Evolutionary conservation across 2,888 invertebrate species (phyloP).

Genomic region (Melieria omissa): DNA sequence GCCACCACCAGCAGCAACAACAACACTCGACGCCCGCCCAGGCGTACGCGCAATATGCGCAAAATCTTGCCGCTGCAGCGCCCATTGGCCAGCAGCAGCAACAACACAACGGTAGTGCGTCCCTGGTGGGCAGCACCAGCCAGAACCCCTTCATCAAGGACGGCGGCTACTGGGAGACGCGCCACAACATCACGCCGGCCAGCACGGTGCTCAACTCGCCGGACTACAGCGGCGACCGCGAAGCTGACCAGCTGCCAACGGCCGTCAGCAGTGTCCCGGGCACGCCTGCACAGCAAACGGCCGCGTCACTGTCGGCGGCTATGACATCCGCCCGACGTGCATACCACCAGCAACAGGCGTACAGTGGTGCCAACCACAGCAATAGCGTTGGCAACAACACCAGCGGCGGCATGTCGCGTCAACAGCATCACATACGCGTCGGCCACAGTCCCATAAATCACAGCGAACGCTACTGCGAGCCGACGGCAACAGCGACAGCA

Average conservation of each 20-base stretch:
- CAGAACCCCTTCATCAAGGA: slow-evolving; percentile 64
- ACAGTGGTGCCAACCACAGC: slow-evolving; percentile 28
- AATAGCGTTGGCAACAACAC: slow-evolving; percentile 37
- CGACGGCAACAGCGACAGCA: slow-evolving; percentile 13
- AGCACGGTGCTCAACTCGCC: slow-evolving; percentile 66
- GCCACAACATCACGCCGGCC: slow-evolving; percentile 52
- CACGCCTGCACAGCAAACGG: slow-evolving; percentile 54
- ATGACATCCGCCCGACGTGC: slow-evolving; percentile 42
- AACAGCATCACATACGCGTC: slow-evolving; percentile 59
- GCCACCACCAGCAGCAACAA: slow-evolving; percentile 47
- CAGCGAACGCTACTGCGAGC: slow-evolving; percentile 50
- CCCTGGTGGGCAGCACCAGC: slow-evolving; percentile 39
- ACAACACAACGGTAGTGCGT: slow-evolving; percentile 42
- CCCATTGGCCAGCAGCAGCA: slow-evolving; percentile 43
- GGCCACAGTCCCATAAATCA: slow-evolving; percentile 65
- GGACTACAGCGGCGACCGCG: slow-evolving; percentile 55
- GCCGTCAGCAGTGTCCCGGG: too few species aligned
- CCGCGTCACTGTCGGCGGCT: slow-evolving; percentile 47
- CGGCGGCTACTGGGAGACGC: slow-evolving; percentile 61
- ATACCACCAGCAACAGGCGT: slow-evolving; percentile 40
- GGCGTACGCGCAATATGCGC: slow-evolving; percentile 37
- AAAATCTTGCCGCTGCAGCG: slow-evolving; percentile 42
- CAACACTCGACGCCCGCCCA: slow-evolving; percentile 10
- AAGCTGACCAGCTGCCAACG: slow-evolving; percentile 13
- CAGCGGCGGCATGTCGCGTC: slow-evolving; percentile 47